These are phyloP conservation scores for Pipistrellus kuhlii DNA, from an alignment of 2,797 vertebrate species.

Conservation along the genomic window DNA sequence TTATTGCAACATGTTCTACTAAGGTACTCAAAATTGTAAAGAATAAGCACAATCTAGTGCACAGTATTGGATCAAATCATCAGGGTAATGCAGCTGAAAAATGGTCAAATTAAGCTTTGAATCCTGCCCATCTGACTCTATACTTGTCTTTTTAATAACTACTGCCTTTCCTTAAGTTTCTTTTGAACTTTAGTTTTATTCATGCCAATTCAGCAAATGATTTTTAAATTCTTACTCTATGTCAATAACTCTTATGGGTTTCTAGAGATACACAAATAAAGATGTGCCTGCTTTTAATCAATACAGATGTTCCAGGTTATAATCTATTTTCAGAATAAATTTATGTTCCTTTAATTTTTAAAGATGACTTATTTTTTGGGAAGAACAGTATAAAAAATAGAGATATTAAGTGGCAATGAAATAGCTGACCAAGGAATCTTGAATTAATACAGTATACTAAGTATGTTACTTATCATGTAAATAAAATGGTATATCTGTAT, in stretches of 20 bases:
- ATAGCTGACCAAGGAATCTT: background rate
- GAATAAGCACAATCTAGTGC: background rate
- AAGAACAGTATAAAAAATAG: background rate
- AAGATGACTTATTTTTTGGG: background rate
- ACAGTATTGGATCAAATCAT: background rate
- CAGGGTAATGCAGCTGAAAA: background rate
- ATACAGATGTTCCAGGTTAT: background rate
- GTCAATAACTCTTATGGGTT: background rate
- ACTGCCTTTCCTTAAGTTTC: background rate
- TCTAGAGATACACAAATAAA: background rate
- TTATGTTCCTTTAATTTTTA: background rate
- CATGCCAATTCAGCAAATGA: background rate
- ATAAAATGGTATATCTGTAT: background rate
- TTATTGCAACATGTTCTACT: background rate
- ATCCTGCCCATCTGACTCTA: background rate
- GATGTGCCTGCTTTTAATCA: background rate
- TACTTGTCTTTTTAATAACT: background rate
- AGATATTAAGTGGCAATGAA: background rate
- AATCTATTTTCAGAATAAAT: background rate
- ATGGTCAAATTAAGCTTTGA: background rate
- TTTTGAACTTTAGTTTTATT: background rate
- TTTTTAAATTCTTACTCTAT: background rate
- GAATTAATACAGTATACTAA: background rate
- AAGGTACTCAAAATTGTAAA: background rate
- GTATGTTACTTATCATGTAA: background rate